Conservation (phyloP, 1,140 invertebrate genomes). For the Formica selysi region DNA sequence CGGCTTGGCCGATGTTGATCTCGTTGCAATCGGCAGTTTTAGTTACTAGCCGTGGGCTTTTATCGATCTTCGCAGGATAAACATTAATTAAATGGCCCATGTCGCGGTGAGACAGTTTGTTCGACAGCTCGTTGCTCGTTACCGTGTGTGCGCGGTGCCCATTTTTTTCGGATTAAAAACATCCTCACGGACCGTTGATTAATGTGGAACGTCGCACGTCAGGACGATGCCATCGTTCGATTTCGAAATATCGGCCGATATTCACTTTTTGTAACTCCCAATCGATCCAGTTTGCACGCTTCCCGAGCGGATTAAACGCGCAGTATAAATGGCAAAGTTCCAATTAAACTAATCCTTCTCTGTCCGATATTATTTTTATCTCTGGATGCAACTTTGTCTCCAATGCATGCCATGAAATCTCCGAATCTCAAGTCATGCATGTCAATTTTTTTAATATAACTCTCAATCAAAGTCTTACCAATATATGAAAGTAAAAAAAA, state of each 20-base stretch:
- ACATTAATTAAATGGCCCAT: slow-evolving; percentile 34
- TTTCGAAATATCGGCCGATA: slow-evolving; percentile 27
- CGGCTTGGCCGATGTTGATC: slow-evolving; percentile 9
- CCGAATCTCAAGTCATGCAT: background rate
- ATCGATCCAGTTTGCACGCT: slow-evolving; percentile 16
- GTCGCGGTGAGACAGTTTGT: background rate
- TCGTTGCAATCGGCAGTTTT: slow-evolving; percentile 12
- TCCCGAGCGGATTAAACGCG: background rate
- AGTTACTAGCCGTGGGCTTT: background rate
- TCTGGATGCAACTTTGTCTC: background rate
- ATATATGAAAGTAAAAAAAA: background rate
- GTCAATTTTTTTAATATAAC: background rate
- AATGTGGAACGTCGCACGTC: slow-evolving; percentile 18
- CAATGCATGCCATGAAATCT: background rate
- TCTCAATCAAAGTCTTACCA: background rate
- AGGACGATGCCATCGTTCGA: background rate
- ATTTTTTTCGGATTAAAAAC: slow-evolving; percentile 37
- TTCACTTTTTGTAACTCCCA: slow-evolving; percentile 8
- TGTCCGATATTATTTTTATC: slow-evolving; percentile 6
- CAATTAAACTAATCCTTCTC: slow-evolving; percentile 36
- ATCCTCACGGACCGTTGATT: slow-evolving; percentile 42
- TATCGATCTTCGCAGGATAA: slow-evolving; percentile 4
- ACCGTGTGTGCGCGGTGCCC: background rate
- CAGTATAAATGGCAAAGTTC: background rate
- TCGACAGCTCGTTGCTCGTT: background rate